Percentiles rank a stretch among this genome's conserved stretches.
Conservation (phyloP, 2,113 vertebrate genomes). For the Nyctereutes procyonoides region DNA sequence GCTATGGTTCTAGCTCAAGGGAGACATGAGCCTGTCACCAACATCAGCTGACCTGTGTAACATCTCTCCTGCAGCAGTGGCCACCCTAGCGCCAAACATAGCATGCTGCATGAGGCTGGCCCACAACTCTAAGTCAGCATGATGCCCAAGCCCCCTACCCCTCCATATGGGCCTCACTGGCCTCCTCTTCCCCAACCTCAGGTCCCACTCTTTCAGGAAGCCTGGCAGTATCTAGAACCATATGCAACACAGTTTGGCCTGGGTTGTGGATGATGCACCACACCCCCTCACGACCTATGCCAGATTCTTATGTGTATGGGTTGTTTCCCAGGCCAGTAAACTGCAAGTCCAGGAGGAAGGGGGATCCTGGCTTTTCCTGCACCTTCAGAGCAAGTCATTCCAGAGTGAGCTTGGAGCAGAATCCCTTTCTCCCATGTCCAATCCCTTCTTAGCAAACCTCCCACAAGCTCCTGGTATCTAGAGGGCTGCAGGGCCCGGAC, state of each 20-base stretch:
- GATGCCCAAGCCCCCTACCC: too few species aligned
- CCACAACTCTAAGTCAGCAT: too few species aligned
- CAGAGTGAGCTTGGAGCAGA: neutral
- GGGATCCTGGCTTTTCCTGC: neutral
- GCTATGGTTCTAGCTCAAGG: rapidly evolving
- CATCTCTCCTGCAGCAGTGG: neutral
- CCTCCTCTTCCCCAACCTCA: neutral
- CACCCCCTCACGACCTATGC: neutral
- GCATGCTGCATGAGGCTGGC: neutral
- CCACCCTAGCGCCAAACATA: neutral
- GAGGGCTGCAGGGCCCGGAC: neutral
- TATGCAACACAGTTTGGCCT: neutral
- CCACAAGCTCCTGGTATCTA: neutral
- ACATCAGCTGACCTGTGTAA: neutral
- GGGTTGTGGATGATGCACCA: neutral
- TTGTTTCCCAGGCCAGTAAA: neutral
- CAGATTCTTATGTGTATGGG: rapidly evolving
- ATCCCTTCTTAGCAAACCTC: neutral
- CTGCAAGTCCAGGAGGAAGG: neutral
- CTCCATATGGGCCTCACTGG: neutral
- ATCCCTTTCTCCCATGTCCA: neutral
- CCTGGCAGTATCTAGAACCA: neutral
- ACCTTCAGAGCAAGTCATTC: neutral
- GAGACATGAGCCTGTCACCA: neutral
- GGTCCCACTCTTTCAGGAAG: neutral